These are phyloP conservation scores for Cervus canadensis DNA, from an alignment of 2,113 vertebrate species.

Conservation along the genomic window DNA sequence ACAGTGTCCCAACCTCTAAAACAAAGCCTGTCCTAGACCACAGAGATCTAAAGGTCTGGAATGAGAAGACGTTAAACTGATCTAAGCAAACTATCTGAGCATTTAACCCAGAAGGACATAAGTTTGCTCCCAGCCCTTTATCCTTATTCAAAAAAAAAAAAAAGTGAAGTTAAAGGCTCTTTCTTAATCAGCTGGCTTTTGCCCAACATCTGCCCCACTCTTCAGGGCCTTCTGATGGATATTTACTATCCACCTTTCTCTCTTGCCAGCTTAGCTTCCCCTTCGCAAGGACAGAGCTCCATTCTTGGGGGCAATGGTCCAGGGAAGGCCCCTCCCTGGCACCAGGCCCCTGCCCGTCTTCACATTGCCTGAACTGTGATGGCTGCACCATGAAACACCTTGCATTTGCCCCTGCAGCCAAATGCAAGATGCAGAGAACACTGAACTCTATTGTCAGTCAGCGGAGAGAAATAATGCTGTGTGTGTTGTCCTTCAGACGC, in stretches of 20 bases:
- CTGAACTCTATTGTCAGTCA: slow-evolving; percentile 22
- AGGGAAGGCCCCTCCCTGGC: not conserved
- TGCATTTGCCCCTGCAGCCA: not conserved
- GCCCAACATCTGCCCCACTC: slow-evolving; percentile 1
- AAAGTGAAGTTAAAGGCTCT: not conserved
- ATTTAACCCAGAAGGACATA: slow-evolving; percentile 23
- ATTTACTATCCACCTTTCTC: slow-evolving; percentile 7
- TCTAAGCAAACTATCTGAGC: not conserved
- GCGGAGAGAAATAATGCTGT: slow-evolving; percentile 14
- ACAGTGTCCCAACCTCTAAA: slow-evolving; percentile 17
- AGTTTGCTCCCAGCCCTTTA: slow-evolving; percentile 32
- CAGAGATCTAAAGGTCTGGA: not conserved
- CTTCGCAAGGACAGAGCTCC: not conserved
- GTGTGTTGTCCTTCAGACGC: slow-evolving; percentile 44
- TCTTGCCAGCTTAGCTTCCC: not conserved
- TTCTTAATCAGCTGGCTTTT: slow-evolving; percentile 50
- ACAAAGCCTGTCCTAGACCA: not conserved
- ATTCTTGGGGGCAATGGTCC: not conserved
- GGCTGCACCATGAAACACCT: not conserved
- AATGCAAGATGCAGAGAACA: not conserved
- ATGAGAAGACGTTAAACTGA: slow-evolving; percentile 22
- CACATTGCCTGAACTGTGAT: not conserved
- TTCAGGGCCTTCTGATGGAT: slow-evolving; percentile 1
- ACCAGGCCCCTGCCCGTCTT: not conserved
- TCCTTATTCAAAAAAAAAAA: not conserved